Evolutionary conservation across 1,140 invertebrate genomes (phyloP).

Genomic region (Anoplolepis gracilipes): DNA sequence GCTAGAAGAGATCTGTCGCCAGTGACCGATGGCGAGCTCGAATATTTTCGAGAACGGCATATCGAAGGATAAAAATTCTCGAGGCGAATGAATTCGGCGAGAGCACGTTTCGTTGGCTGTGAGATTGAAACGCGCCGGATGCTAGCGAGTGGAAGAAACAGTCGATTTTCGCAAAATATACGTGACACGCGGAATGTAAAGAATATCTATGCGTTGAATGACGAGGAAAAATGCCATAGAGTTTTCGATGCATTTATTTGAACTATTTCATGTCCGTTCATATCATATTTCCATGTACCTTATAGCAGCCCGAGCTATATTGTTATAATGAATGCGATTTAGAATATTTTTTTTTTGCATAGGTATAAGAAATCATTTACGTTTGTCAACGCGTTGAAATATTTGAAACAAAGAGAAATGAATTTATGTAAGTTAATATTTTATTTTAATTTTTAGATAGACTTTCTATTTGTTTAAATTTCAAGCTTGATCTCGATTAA

Average conservation of each 20-base stretch:
- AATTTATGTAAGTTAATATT: conserved; percentile 23
- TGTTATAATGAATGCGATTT: conserved; percentile 4
- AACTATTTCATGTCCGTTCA: conserved; percentile 33
- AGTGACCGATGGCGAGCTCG: conserved; percentile 22
- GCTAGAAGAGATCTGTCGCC: neutral
- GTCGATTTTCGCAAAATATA: neutral
- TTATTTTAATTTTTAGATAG: conserved; percentile 30
- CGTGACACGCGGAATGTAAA: conserved; percentile 28
- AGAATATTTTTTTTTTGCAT: neutral
- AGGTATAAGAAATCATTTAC: conserved; percentile 13
- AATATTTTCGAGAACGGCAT: conserved; percentile 7
- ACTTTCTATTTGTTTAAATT: conserved; percentile 19
- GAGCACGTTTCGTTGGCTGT: neutral
- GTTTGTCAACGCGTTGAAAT: conserved; percentile 13
- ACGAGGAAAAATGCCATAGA: conserved; percentile 8
- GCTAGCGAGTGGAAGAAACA: conserved; percentile 13
- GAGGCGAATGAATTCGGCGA: conserved; percentile 19
- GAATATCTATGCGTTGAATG: conserved; percentile 28
- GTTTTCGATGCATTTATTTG: neutral
- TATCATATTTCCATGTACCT: conserved; percentile 29
- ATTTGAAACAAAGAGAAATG: neutral
- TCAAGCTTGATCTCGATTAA: conserved; percentile 35
- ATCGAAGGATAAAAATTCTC: conserved; percentile 42
- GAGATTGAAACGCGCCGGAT: conserved; percentile 29
- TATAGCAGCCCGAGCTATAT: neutral